phyloP scores from a whole-genome alignment of 2,888 invertebrate genomes.

The Palloptera scutellata region DNA sequence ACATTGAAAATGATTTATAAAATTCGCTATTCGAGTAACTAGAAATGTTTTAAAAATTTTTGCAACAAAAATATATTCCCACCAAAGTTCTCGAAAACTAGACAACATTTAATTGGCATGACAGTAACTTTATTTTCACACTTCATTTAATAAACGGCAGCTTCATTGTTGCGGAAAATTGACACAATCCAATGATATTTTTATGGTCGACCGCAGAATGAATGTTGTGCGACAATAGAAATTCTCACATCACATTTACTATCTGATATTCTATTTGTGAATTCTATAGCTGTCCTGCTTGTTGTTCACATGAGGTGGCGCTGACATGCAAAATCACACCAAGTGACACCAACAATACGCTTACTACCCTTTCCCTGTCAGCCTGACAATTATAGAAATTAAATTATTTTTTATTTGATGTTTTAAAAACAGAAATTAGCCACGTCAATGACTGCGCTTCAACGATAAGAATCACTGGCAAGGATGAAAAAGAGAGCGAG shows the following conservation, averaged over 20 bases:
- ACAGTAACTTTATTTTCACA: constrained; percentile 40
- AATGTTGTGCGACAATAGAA: neutral
- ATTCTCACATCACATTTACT: too few relatives aligned
- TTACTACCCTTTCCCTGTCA: constrained; percentile 35
- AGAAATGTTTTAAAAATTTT: neutral
- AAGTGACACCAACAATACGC: neutral
- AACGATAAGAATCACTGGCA: constrained; percentile 29
- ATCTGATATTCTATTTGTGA: too few relatives aligned
- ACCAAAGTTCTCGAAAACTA: constrained; percentile 8
- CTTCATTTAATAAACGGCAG: constrained; percentile 38
- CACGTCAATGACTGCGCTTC: constrained; percentile 51
- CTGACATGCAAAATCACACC: constrained; percentile 12
- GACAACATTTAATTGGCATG: constrained; percentile 37
- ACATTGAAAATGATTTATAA: neutral
- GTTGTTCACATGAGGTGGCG: constrained; percentile 5
- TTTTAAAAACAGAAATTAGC: constrained; percentile 60
- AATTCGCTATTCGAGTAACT: neutral
- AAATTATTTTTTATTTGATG: constrained; percentile 63
- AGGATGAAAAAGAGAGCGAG: neutral
- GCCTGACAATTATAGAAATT: constrained; percentile 58
- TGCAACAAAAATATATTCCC: neutral
- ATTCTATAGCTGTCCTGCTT: too few relatives aligned
- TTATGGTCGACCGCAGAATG: constrained; percentile 7
- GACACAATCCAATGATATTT: neutral
- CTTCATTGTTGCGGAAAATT: neutral